Conservation (phyloP, 2,797 vertebrate species). For the Neosilurus hyrtlii region DNA sequence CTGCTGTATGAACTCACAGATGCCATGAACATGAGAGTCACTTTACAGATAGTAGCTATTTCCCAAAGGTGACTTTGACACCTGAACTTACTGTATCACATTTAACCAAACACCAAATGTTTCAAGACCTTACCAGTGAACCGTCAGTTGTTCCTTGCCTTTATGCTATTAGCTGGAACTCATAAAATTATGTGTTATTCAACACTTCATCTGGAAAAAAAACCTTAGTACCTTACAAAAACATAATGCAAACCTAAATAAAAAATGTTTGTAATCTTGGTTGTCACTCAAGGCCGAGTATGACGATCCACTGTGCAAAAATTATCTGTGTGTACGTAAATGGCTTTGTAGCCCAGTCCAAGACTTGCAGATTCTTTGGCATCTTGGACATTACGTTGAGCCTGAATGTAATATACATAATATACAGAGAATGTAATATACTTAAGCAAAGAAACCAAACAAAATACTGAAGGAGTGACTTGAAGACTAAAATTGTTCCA, state of each 20-base stretch:
- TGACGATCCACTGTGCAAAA: too few relatives aligned
- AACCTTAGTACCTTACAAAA: neutral
- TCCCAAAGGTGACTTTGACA: constrained; percentile 44
- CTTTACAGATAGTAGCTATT: constrained; percentile 47
- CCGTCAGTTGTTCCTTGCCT: constrained; percentile 25
- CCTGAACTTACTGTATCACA: constrained; percentile 52
- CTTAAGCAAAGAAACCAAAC: neutral
- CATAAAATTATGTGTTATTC: neutral
- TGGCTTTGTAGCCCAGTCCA: too few relatives aligned
- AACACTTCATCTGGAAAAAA: neutral
- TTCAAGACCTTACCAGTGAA: constrained; percentile 26
- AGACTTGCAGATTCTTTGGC: too few relatives aligned
- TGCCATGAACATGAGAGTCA: constrained; percentile 36
- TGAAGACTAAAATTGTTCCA: neutral
- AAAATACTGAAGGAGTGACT: neutral
- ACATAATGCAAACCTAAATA: neutral
- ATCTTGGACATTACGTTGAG: too few relatives aligned
- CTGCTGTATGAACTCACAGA: constrained; percentile 57
- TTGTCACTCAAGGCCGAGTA: too few relatives aligned
- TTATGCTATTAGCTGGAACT: constrained; percentile 3
- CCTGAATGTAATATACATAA: too few relatives aligned
- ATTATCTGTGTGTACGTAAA: too few relatives aligned
- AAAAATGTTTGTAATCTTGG: neutral
- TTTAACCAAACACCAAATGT: constrained; percentile 50
- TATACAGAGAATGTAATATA: too few relatives aligned